phyloP scores from a whole-genome alignment of 1,140 invertebrate species.

The Heliconius eleuchia region DNA sequence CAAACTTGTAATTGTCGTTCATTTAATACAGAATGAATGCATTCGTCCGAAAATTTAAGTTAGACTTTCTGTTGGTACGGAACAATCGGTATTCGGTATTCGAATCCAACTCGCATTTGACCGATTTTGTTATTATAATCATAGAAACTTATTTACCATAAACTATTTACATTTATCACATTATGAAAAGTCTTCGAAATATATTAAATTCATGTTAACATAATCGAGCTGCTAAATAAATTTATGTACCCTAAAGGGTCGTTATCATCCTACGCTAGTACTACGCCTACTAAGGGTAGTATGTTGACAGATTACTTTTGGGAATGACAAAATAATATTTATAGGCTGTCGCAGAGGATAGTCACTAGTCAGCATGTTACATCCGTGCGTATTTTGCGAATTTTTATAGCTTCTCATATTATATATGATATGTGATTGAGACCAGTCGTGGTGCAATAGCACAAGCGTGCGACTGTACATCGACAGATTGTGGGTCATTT shows the following conservation, averaged over 20 bases:
- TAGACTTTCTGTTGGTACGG: too few species aligned
- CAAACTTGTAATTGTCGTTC: too few species aligned
- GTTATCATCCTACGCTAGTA: not conserved
- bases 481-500: not conserved
- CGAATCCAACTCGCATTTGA: too few species aligned
- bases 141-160: too few species aligned
- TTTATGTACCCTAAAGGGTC: not conserved
- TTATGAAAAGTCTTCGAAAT: not conserved
- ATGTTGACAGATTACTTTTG: conserved; percentile 7
- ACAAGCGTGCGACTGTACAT: not conserved
- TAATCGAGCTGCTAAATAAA: conserved; percentile 2
- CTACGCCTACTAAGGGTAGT: not conserved
- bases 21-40: too few species aligned
- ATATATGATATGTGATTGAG: not conserved
- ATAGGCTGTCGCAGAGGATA: not conserved
- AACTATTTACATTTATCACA: too few species aligned
- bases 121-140: too few species aligned
- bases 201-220: not conserved
- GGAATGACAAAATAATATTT: conserved; percentile 5
- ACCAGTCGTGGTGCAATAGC: not conserved
- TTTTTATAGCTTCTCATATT: not conserved
- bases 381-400: not conserved
- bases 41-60: too few species aligned
- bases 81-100: too few species aligned
- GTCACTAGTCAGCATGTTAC: not conserved